phyloP scores from a whole-genome alignment of 2,888 invertebrate genomes.

The Hypomecis punctinalis region DNA sequence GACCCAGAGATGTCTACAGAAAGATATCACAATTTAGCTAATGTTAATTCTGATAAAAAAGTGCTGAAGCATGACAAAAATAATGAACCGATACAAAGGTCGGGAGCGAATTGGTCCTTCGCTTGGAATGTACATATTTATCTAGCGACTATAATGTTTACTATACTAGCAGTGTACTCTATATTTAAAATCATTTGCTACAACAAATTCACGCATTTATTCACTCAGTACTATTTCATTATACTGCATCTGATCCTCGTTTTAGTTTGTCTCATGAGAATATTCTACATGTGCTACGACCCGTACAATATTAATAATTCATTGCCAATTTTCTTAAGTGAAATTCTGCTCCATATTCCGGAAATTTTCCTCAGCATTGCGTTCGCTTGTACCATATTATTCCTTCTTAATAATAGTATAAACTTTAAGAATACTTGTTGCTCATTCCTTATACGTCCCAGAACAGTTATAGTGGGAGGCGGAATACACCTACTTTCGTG shows the following conservation, averaged over 20 bases:
- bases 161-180: constrained; percentile 92
- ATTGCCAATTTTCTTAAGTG: constrained; percentile 91
- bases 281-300: constrained; percentile 95
- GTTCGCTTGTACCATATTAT: constrained; percentile 94
- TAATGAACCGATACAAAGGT: constrained; percentile 72
- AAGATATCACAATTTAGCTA: constrained; percentile 85
- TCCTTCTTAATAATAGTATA: constrained; percentile 92
- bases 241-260: constrained; percentile 93
- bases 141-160: constrained; percentile 93
- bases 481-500: constrained; percentile 92
- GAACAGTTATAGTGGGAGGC: constrained; percentile 91
- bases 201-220: constrained; percentile 93
- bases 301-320: constrained; percentile 95
- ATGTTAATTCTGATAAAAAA: constrained; percentile 84
- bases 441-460: constrained; percentile 90
- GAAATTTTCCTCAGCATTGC: constrained; percentile 95
- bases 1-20: constrained; percentile 83
- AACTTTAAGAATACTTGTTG: constrained; percentile 89
- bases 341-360: constrained; percentile 93
- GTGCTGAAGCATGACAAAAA: constrained; percentile 75
- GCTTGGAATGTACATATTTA: constrained; percentile 97
- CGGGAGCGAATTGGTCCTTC: constrained; percentile 89
- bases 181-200: constrained; percentile 94
- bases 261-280: constrained; percentile 91
- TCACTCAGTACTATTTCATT: constrained; percentile 95